Base-by-base conservation (phyloP, 2,888 invertebrate species). In the Sphaerophoria taeniata region DNA sequence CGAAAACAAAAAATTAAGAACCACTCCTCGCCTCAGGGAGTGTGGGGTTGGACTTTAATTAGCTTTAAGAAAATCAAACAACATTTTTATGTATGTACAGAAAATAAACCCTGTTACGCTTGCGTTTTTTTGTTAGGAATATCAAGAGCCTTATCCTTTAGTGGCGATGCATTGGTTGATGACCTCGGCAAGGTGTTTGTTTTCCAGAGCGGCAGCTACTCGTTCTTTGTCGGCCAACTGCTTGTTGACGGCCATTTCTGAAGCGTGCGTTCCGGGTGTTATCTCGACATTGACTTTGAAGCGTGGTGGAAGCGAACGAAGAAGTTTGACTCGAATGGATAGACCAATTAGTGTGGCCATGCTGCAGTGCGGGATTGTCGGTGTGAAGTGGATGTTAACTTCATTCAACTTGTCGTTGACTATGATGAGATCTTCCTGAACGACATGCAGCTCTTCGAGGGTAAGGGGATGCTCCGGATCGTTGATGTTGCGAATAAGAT, bases 381-480 rank as follows among this genome's bases (percentile, higher is more conserved):
- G 99, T 0, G 99, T 99, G 92, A 98, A 99, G 81, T 94, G 93
- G 0, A 99, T 94, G 87, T 94, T 92, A 0, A 98, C 95, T 7
- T 92, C 93, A 89, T 96, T 97, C 0, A 94, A 93, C 60, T 94
- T 93, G 92, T 98, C 95, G 90, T 96, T 94, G 0, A 98, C 96
- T 92, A 93, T 91, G 16, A 98, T 95, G 72, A 96, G 94, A 88
- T 94, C 94, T 90, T 97, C 95, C 89, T 98, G 97, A 0, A 99
- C 95, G 0, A 99, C 99, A 90, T 97, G 96, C 11, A 99, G 93
- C 92, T 99, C 97, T 90, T 99, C 99, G 36, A 99, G 92, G 0
- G 98, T 96, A 47, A 99, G 92, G 0, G 99, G 99, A 93, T 99
- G 99, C 91, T 99, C 99, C 0, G 99, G 99, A 91, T 99, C 99